Conservation (phyloP, 1,140 invertebrate species). For the Drosophila sp. region DNA sequence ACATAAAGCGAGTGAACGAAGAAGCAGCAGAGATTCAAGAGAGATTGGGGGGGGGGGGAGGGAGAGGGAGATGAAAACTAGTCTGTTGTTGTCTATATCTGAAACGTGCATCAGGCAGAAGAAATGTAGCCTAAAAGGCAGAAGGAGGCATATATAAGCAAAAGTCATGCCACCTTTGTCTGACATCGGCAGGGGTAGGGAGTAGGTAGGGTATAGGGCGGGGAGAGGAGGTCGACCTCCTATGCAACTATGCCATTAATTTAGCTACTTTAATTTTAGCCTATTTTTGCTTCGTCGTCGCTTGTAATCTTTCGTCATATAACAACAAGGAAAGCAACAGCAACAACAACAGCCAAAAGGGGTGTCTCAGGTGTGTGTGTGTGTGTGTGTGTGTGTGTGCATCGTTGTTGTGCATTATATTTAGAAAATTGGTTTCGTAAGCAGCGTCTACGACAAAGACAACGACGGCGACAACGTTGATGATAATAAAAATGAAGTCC, state of each 20-base stretch:
- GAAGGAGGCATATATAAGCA: slow-evolving; percentile 10
- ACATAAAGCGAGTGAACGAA: slow-evolving; percentile 15
- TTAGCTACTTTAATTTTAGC: slow-evolving; percentile 68
- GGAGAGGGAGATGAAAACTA: background rate
- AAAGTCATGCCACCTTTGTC: slow-evolving; percentile 59
- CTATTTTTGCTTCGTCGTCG: slow-evolving; percentile 46
- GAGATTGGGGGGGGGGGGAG: background rate
- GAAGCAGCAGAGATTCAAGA: background rate
- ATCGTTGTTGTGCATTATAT: slow-evolving; percentile 58
- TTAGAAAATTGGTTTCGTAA: slow-evolving; percentile 56
- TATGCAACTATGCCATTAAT: slow-evolving; percentile 64
- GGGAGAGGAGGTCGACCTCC: slow-evolving; percentile 8
- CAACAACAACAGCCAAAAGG: slow-evolving; percentile 17
- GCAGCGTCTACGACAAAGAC: slow-evolving; percentile 21
- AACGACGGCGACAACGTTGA: slow-evolving; percentile 28
- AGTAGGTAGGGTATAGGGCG: background rate
- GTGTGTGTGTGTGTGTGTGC: slow-evolving; percentile 5
- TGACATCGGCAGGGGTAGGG: background rate
- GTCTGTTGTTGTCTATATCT: slow-evolving; percentile 47
- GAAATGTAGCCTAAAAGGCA: slow-evolving; percentile 13
- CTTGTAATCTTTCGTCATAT: slow-evolving; percentile 65
- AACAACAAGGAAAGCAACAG: slow-evolving; percentile 30
- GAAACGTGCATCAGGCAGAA: slow-evolving; percentile 39
- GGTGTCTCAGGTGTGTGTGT: slow-evolving; percentile 1
- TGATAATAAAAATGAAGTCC: slow-evolving; percentile 79